Evolutionary conservation across 2,888 invertebrate genomes (phyloP).

Genomic region (Notodonta dromedarius): DNA sequence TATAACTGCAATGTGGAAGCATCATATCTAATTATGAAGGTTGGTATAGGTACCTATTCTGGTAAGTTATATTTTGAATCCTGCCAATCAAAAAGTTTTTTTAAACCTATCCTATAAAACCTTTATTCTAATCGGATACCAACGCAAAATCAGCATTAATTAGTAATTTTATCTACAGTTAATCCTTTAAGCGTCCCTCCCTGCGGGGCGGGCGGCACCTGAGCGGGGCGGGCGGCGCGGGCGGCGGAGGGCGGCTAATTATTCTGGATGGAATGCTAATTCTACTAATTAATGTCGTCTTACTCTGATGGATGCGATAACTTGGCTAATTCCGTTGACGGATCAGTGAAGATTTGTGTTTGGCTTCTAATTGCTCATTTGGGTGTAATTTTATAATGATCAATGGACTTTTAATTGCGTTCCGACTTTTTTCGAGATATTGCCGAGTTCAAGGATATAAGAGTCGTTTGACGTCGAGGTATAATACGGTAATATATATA

Average conservation of each 20-base stretch:
- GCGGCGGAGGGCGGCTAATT: constrained; percentile 29
- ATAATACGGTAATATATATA: background rate
- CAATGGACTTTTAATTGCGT: background rate
- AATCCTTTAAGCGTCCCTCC: constrained; percentile 25
- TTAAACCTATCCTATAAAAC: background rate
- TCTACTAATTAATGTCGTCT: constrained; percentile 48
- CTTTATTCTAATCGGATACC: constrained; percentile 32
- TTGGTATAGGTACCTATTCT: too few species aligned
- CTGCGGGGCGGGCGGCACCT: constrained; percentile 11
- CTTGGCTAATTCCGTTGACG: constrained; percentile 31
- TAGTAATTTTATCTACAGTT: constrained; percentile 35
- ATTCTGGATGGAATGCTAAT: constrained; percentile 48
- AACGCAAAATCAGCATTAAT: constrained; percentile 39
- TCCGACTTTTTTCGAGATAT: background rate
- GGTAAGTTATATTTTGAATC: too few species aligned
- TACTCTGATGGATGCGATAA: constrained; percentile 43
- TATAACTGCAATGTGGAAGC: too few species aligned
- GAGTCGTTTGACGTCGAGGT: too few species aligned
- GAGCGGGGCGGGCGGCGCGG: constrained; percentile 5
- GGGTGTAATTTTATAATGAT: constrained; percentile 7
- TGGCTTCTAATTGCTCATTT: constrained; percentile 19
- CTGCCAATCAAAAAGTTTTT: too few species aligned
- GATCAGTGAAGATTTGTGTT: constrained; percentile 26
- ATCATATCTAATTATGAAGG: too few species aligned
- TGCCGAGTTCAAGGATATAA: background rate